phyloP scores from a whole-genome alignment of 2,888 invertebrate species.

The Eilema depressum region DNA sequence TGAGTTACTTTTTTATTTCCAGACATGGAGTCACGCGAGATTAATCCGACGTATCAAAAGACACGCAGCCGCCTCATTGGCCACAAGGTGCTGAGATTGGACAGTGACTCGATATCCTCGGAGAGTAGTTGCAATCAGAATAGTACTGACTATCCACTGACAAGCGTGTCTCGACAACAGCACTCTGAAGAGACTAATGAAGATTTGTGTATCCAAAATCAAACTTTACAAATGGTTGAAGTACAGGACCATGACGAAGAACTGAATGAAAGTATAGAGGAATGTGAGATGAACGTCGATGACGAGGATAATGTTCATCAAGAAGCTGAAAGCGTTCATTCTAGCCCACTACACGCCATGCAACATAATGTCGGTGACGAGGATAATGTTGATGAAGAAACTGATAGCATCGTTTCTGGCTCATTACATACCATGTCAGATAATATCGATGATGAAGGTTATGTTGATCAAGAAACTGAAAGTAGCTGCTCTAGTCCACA shows the following conservation, averaged over 20 bases:
- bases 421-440: conserved; percentile 53
- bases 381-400: conserved; percentile 55
- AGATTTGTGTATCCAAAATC: conserved; percentile 65
- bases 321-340: conserved; percentile 46
- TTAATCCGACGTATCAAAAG: conserved; percentile 77
- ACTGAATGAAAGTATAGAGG: conserved; percentile 49
- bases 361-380: conserved; percentile 55
- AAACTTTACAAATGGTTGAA: conserved; percentile 57
- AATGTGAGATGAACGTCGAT: conserved; percentile 57
- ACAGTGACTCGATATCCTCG: conserved; percentile 77
- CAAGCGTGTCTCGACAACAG: conserved; percentile 45
- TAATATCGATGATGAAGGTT: conserved; percentile 55
- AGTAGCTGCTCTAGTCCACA: conserved; percentile 50
- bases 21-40: conserved; percentile 83
- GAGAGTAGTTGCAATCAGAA: conserved; percentile 78
- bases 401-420: conserved; percentile 47
- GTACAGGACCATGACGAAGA: conserved; percentile 58
- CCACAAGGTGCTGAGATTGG: conserved; percentile 74
- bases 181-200: conserved; percentile 61
- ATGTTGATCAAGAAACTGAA: conserved; percentile 51
- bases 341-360: conserved; percentile 54
- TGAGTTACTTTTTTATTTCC: conserved; percentile 32
- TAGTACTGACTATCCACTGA: conserved; percentile 75
- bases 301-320: conserved; percentile 57
- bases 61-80: conserved; percentile 76